Evolutionary conservation across 2,797 vertebrate species (phyloP).

Genomic region (Gymnothorax reevesii): DNA sequence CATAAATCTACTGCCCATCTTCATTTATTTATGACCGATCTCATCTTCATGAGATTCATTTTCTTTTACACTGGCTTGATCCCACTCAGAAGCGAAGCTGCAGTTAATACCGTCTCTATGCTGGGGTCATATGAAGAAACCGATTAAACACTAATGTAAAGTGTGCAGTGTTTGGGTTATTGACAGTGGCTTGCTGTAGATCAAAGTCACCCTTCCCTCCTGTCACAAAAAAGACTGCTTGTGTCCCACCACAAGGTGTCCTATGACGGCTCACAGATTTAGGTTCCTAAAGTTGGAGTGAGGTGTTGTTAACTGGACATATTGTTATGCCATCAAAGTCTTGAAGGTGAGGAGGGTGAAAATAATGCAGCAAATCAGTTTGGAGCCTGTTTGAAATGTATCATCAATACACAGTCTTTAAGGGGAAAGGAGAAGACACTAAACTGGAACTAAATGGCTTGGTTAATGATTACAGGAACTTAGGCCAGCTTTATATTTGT

Average conservation of each 20-base stretch:
- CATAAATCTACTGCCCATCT: neutral
- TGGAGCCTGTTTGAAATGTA: neutral
- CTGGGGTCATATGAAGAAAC: neutral
- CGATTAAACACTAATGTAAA: neutral
- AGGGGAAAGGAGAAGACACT: neutral
- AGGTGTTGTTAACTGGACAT: neutral
- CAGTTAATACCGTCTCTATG: neutral
- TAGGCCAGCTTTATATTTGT: neutral
- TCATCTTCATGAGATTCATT: neutral
- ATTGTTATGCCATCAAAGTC: neutral
- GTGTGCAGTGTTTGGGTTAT: neutral
- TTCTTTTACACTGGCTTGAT: neutral
- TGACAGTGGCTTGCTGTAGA: neutral
- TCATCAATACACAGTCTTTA: neutral
- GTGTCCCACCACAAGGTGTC: neutral
- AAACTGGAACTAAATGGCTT: neutral
- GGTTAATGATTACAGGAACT: neutral
- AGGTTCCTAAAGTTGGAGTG: neutral
- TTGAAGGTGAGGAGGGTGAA: neutral
- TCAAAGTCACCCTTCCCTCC: neutral
- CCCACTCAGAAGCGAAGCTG: neutral
- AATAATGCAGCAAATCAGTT: neutral
- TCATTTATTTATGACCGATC: slow-evolving; percentile 1
- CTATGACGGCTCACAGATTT: neutral
- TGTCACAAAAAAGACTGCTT: neutral